Evolutionary conservation across 2,888 invertebrate genomes (phyloP).

Genomic region (Drymonia ruficornis): DNA sequence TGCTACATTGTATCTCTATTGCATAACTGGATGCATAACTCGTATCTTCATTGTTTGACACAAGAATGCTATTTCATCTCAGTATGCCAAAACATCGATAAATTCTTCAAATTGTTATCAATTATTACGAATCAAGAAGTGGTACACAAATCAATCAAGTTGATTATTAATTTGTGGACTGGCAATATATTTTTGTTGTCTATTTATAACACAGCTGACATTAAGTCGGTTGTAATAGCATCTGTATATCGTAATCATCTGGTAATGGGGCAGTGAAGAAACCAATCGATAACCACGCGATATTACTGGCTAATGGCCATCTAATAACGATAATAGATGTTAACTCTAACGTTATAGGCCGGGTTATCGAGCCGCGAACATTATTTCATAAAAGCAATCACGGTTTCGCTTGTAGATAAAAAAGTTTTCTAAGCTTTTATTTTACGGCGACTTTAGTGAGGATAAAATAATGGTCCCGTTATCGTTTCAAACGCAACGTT

Average conservation of each 20-base stretch:
- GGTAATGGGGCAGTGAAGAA: conserved; percentile 36
- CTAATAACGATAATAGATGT: conserved; percentile 45
- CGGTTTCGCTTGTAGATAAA: conserved; percentile 15
- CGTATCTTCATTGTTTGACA: neutral
- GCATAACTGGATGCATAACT: conserved; percentile 14
- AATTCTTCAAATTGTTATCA: neutral
- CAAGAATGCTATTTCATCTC: neutral
- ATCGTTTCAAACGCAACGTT: neutral
- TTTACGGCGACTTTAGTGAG: neutral
- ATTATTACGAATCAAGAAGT: neutral
- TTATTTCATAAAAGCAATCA: conserved; percentile 34
- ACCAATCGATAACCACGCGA: conserved; percentile 38
- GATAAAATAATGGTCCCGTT: neutral
- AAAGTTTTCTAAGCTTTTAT: conserved; percentile 12
- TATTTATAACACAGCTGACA: conserved; percentile 35
- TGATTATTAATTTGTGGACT: conserved; percentile 37
- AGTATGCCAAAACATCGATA: neutral
- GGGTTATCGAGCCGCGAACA: conserved; percentile 25
- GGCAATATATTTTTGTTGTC: conserved; percentile 23
- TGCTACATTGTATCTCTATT: conserved; percentile 29
- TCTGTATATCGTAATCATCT: conserved; percentile 33
- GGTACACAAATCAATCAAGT: conserved; percentile 7
- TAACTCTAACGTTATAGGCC: conserved; percentile 34
- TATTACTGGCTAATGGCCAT: conserved; percentile 34
- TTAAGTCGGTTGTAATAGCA: conserved; percentile 27